Percentiles rank a stretch among this genome's conserved stretches.
phyloP scores from a whole-genome alignment of 2,888 invertebrate species.

The Mantis religiosa region DNA sequence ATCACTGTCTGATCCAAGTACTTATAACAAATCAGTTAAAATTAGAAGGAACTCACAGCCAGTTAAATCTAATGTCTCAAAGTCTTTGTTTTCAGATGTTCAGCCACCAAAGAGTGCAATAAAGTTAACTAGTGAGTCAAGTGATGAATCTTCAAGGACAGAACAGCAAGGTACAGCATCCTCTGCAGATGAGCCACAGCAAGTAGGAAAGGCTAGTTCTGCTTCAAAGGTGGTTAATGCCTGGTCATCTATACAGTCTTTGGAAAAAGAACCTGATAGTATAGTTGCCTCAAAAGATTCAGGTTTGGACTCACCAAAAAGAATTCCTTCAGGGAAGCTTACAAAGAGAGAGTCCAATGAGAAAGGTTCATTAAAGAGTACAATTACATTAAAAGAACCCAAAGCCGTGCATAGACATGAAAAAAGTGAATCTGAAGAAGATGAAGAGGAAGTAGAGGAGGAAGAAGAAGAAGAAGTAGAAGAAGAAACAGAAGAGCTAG shows the following conservation, averaged over 20 bases:
- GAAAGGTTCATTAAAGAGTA: neutral
- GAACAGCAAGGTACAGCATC: neutral
- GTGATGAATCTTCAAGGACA: neutral
- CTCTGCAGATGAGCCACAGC: neutral
- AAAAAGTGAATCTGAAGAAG: neutral
- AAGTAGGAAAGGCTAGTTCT: neutral
- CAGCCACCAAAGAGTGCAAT: neutral
- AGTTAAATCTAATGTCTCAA: neutral
- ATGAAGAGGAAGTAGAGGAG: neutral
- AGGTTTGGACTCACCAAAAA: slow-evolving; percentile 17
- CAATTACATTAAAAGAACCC: neutral
- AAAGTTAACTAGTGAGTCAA: neutral
- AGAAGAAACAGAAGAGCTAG: neutral
- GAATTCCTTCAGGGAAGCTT: neutral
- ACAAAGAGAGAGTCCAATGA: neutral
- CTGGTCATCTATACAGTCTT: neutral
- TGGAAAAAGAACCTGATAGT: neutral
- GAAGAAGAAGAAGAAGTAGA: neutral
- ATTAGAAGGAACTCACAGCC: neutral
- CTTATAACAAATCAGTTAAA: neutral
- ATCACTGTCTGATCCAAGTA: neutral
- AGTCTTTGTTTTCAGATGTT: neutral
- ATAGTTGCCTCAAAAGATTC: slow-evolving; percentile 11
- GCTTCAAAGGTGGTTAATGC: neutral
- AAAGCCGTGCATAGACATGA: neutral